phyloP scores from a whole-genome alignment of 2,888 invertebrate species.

The Octonoba sinensis region DNA sequence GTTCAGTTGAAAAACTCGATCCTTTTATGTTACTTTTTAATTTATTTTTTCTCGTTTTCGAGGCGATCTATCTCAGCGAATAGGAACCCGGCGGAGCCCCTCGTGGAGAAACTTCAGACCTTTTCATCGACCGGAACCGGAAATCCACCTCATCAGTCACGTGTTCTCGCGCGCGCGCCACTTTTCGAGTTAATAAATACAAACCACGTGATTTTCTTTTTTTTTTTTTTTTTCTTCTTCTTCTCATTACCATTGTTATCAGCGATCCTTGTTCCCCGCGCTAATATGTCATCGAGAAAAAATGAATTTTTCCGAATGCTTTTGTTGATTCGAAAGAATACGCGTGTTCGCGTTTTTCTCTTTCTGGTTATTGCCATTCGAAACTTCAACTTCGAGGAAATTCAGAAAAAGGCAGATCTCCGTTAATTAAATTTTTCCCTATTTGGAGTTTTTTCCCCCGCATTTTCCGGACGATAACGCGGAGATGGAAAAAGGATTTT shows the following conservation, averaged over 20 bases:
- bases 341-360: too few species aligned
- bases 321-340: conserved; percentile 6
- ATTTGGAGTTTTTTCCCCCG: conserved; percentile 19
- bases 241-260: conserved; percentile 1
- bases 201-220: conserved; percentile 11
- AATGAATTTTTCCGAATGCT: not conserved
- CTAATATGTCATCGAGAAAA: conserved; percentile 3
- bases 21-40: conserved; percentile 5
- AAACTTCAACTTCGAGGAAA: conserved; percentile 26
- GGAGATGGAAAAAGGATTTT: conserved; percentile 17
- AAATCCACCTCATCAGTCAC: conserved; percentile 63
- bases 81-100: conserved; percentile 22
- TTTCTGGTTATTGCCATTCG: conserved; percentile 7
- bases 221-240: conserved; percentile 8
- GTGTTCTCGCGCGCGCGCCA: conserved; percentile 11
- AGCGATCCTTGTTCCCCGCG: too few species aligned
- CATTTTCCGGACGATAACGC: conserved; percentile 27
- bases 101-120: conserved; percentile 43
- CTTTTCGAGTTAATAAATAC: conserved; percentile 52
- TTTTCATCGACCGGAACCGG: conserved; percentile 54
- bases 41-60: conserved; percentile 29
- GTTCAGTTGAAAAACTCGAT: conserved; percentile 11
- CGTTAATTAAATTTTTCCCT: conserved; percentile 55
- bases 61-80: conserved; percentile 41
- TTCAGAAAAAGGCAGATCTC: conserved; percentile 48